Conservation (phyloP, 2,113 vertebrate genomes). For the Leptobrachium leishanense region DNA sequence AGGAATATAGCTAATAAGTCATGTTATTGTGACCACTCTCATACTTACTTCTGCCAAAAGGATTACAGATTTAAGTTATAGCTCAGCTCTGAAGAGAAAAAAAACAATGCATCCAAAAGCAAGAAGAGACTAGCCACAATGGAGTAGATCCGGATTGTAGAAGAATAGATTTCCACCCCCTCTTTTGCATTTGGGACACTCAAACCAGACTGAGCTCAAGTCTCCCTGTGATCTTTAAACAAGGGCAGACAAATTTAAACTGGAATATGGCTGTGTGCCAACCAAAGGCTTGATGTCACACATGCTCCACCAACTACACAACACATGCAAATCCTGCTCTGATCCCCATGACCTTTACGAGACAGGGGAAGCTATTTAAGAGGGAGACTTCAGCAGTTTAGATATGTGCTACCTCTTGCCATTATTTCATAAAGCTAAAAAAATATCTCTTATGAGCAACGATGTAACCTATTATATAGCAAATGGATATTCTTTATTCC, state of each 20-base stretch:
- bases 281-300: not conserved
- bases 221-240: conserved; percentile 46
- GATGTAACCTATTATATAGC: too few relatives aligned
- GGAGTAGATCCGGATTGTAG: not conserved
- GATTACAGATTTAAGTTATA: not conserved
- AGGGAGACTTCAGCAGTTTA: too few relatives aligned
- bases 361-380: not conserved
- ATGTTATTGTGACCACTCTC: not conserved
- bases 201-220: conserved; percentile 15
- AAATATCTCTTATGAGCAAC: not conserved
- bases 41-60: not conserved
- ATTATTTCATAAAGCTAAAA: not conserved
- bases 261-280: conserved; percentile 50
- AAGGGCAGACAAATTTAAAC: conserved; percentile 47
- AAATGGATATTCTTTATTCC: too few relatives aligned
- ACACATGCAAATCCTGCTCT: not conserved
- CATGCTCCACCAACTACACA: conserved; percentile 44
- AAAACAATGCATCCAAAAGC: not conserved
- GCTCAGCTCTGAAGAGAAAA: too few relatives aligned
- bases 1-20: too few relatives aligned
- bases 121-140: too few relatives aligned
- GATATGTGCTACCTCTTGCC: not conserved
- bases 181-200: not conserved
- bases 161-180: not conserved
- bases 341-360: not conserved